A percentile compares a stretch with the other conserved stretches of the same genome.
Evolutionary conservation across 2,888 invertebrate genomes (phyloP).

Genomic region (Unio pictorum): DNA sequence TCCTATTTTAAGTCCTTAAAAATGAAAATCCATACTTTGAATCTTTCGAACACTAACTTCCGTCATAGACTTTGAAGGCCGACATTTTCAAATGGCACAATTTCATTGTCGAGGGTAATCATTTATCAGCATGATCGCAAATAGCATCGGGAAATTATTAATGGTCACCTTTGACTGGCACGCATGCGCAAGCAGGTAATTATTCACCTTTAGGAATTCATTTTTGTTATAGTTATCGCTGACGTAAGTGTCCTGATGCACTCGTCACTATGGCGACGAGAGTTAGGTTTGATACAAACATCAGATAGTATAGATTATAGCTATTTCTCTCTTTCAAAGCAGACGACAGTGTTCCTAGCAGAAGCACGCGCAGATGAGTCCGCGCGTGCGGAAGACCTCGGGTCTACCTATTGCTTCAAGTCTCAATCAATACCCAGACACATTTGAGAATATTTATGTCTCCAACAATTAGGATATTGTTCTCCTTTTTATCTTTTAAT

Average conservation of each 20-base stretch:
- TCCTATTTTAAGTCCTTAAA: neutral
- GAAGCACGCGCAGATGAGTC: too few relatives aligned
- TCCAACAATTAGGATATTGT: too few relatives aligned
- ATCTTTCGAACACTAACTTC: slow-evolving; percentile 2
- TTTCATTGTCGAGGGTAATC: slow-evolving; percentile 2
- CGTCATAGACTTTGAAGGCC: neutral
- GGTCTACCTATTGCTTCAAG: too few relatives aligned
- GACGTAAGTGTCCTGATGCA: slow-evolving; percentile 24
- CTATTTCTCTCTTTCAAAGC: too few relatives aligned
- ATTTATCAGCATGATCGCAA: slow-evolving; percentile 22
- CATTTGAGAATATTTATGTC: too few relatives aligned
- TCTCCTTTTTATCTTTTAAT: too few relatives aligned
- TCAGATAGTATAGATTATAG: neutral
- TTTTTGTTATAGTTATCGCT: slow-evolving; percentile 20
- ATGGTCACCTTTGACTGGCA: slow-evolving; percentile 26
- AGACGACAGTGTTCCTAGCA: too few relatives aligned
- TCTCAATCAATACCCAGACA: too few relatives aligned
- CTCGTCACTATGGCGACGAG: slow-evolving; percentile 37
- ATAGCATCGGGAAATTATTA: slow-evolving; percentile 25
- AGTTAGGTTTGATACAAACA: slow-evolving; percentile 2
- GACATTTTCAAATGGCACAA: slow-evolving; percentile 5
- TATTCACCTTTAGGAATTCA: slow-evolving; percentile 43
- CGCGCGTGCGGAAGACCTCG: too few relatives aligned
- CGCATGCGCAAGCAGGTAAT: slow-evolving; percentile 51
- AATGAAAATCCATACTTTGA: neutral